Conservation (phyloP, 2,113 vertebrate species). For the Hirundichthys speculiger region DNA sequence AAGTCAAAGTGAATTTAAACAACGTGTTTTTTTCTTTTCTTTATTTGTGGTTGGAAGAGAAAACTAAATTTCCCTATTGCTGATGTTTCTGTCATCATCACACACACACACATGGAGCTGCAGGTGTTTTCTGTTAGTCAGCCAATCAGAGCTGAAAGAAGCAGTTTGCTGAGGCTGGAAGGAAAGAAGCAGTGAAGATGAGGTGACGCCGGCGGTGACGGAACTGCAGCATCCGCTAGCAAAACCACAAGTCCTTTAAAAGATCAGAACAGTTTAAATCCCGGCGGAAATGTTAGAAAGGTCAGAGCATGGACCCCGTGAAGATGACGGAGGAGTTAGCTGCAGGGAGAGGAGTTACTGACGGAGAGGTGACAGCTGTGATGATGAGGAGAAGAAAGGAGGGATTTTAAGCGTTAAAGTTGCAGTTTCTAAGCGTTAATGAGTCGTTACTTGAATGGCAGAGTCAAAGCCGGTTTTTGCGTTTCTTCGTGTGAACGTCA, state of each 20-base stretch:
- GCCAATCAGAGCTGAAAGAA: conserved; percentile 45
- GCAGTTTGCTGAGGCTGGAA: conserved; percentile 37
- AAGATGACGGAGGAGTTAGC: background rate
- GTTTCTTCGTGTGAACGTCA: too few species aligned
- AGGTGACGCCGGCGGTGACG: background rate
- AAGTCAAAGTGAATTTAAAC: too few species aligned
- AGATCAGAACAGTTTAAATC: background rate
- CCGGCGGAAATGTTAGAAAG: background rate
- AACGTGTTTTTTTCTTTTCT: too few species aligned
- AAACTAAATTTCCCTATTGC: too few species aligned
- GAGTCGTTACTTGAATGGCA: too few species aligned
- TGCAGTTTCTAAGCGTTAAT: too few species aligned
- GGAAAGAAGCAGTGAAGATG: conserved; percentile 48
- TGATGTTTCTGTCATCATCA: too few species aligned
- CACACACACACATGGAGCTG: conserved; percentile 1
- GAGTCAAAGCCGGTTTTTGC: too few species aligned
- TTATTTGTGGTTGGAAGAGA: too few species aligned
- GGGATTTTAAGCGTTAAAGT: too few species aligned
- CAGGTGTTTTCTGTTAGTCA: conserved; percentile 54
- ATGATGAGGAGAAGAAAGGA: background rate
- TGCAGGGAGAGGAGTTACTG: conserved; percentile 1
- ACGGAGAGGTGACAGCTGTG: background rate
- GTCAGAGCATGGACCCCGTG: background rate
- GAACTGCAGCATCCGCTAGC: conserved; percentile 6
- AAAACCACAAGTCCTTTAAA: background rate